These are phyloP conservation scores for Drosophila repletoides DNA, from an alignment of 1,140 invertebrate genomes.

Conservation along the genomic window DNA sequence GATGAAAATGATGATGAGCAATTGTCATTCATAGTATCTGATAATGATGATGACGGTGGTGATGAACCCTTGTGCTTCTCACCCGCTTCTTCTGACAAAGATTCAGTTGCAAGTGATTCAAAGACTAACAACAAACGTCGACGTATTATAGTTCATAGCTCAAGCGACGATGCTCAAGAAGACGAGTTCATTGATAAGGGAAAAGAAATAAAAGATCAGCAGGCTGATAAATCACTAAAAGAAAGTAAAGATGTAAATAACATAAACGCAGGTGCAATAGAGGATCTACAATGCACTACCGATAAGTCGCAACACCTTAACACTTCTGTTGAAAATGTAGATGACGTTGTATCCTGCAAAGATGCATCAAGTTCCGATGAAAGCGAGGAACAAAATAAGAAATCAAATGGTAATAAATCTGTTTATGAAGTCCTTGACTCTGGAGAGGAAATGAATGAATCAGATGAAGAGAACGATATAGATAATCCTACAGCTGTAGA, in stretches of 20 bases:
- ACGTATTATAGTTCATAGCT: conserved; percentile 42
- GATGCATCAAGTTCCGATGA: conserved; percentile 15
- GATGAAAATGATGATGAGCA: conserved; percentile 38
- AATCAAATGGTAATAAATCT: neutral
- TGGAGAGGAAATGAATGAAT: neutral
- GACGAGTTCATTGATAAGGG: neutral
- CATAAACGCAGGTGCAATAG: too few species aligned
- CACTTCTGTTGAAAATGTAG: too few species aligned
- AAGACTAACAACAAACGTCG: conserved; percentile 17
- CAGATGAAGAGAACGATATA: too few species aligned
- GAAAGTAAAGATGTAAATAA: too few species aligned
- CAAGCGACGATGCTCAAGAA: conserved; percentile 20
- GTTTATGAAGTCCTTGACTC: conserved; percentile 27
- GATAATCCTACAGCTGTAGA: neutral
- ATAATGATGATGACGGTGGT: conserved; percentile 29
- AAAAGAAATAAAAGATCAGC: neutral
- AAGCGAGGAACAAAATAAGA: neutral
- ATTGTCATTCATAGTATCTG: conserved; percentile 67
- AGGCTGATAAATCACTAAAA: neutral
- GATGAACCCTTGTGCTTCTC: conserved; percentile 40
- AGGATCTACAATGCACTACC: too few species aligned
- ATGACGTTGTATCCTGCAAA: too few species aligned
- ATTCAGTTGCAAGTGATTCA: neutral
- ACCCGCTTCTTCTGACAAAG: conserved; percentile 7
- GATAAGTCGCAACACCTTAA: too few species aligned